These are phyloP conservation scores for Heliocidaris erythrogramma DNA, from an alignment of 35 echinoderm and acorn worm species.

Conservation along the genomic window DNA sequence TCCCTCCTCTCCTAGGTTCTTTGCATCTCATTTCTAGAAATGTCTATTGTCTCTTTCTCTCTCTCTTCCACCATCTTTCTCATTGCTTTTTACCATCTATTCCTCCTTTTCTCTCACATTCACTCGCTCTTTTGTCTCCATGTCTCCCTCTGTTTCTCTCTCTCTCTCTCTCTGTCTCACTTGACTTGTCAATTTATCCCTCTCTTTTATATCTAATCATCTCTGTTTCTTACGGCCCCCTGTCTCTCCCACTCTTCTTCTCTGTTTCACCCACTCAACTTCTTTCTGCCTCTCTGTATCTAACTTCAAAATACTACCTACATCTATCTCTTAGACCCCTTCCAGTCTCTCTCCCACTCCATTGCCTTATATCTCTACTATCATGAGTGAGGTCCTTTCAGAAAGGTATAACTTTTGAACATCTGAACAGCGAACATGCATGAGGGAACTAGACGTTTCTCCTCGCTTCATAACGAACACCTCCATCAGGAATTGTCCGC, in stretches of 20 bases:
- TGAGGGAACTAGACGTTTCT: background rate
- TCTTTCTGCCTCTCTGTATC: background rate
- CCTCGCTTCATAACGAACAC: background rate
- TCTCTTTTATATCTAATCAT: background rate
- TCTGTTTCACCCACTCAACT: background rate
- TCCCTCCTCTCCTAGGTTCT: background rate
- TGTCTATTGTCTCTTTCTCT: background rate
- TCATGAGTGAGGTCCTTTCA: background rate
- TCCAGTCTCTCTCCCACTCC: background rate
- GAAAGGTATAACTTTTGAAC: background rate
- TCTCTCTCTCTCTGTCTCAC: too few relatives aligned
- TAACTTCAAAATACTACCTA: background rate
- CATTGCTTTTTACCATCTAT: too few relatives aligned
- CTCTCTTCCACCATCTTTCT: too few relatives aligned
- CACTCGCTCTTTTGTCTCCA: background rate
- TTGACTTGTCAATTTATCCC: too few relatives aligned
- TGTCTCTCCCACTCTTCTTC: background rate
- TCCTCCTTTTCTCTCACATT: background rate
- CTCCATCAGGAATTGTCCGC: background rate
- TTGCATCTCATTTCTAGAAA: background rate
- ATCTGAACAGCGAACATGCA: background rate
- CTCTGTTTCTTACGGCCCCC: too few relatives aligned
- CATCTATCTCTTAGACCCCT: too few relatives aligned
- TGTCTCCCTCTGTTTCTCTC: too few relatives aligned
- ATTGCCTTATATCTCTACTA: background rate